These are phyloP conservation scores for Panorpa germanica DNA, from an alignment of 2,888 invertebrate genomes.

Conservation along the genomic window DNA sequence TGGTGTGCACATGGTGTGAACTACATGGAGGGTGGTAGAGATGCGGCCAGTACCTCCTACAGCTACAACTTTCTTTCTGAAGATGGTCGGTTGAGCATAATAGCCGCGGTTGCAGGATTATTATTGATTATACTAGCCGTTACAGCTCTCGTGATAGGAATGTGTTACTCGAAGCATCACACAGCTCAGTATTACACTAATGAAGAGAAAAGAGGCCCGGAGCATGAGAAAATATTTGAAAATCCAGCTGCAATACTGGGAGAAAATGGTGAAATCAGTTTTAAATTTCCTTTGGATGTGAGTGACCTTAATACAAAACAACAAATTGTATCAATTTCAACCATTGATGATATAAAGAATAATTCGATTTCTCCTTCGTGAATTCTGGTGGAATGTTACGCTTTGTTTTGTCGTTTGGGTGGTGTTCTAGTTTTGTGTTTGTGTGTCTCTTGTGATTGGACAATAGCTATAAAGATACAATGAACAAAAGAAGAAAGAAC, in stretches of 20 bases:
- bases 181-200: slow-evolving; percentile 63
- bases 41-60: slow-evolving; percentile 27
- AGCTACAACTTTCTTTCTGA: slow-evolving; percentile 28
- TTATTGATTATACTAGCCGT: slow-evolving; percentile 30
- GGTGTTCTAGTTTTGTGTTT: no score
- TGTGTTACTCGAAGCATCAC: slow-evolving; percentile 47
- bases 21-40: slow-evolving; percentile 30
- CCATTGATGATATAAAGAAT: no score
- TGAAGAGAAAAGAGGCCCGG: slow-evolving; percentile 39
- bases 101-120: slow-evolving; percentile 24
- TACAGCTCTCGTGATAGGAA: slow-evolving; percentile 34
- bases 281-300: slow-evolving; percentile 32
- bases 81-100: slow-evolving; percentile 25
- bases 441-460: no score
- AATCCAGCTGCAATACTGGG: slow-evolving; percentile 23
- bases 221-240: slow-evolving; percentile 23
- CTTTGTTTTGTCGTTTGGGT: no score
- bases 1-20: no score
- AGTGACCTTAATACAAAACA: no score
- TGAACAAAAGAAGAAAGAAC: no score
- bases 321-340: no score
- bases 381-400: no score
- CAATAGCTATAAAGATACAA: no score
- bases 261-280: slow-evolving; percentile 31
- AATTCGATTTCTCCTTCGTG: no score